Percentiles rank a stretch among this genome's conserved stretches.
Evolutionary conservation across 2,888 invertebrate species (phyloP).

Genomic region (Drosophila formosana): DNA sequence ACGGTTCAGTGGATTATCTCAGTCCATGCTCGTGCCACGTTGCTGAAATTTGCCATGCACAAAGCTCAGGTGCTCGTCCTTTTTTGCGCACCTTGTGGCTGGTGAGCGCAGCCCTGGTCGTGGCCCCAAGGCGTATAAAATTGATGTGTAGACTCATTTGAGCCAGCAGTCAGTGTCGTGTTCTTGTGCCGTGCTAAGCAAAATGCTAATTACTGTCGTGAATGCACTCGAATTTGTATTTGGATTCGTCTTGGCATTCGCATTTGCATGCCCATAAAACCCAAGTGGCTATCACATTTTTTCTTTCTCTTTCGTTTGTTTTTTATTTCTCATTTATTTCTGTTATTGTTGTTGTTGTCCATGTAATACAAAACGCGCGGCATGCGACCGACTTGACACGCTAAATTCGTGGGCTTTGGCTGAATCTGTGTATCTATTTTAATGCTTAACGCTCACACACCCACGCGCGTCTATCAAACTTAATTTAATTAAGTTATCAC

Average conservation of each 20-base stretch:
- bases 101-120: constrained; percentile 31
- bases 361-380: constrained; percentile 6
- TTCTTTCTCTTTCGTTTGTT: no score
- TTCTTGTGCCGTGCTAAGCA: constrained; percentile 43
- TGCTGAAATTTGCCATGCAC: neutral
- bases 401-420: neutral
- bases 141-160: constrained; percentile 35
- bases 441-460: constrained; percentile 33
- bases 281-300: neutral
- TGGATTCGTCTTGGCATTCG: neutral
- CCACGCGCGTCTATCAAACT: constrained; percentile 24
- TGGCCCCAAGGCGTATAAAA: constrained; percentile 31
- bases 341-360: neutral
- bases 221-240: constrained; percentile 7
- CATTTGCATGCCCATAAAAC: neutral
- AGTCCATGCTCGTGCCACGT: neutral
- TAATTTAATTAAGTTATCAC: constrained; percentile 54
- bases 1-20: neutral
- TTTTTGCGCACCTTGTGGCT: neutral
- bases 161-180: constrained; percentile 32
- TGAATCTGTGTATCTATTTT: constrained; percentile 7
- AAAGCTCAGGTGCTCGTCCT: neutral
- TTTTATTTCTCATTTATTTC: no score
- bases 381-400: neutral
- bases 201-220: constrained; percentile 16